Percentiles rank a stretch among this genome's conserved stretches.
Conservation (phyloP, 2,797 vertebrate species). For the Aphelocoma californica region DNA sequence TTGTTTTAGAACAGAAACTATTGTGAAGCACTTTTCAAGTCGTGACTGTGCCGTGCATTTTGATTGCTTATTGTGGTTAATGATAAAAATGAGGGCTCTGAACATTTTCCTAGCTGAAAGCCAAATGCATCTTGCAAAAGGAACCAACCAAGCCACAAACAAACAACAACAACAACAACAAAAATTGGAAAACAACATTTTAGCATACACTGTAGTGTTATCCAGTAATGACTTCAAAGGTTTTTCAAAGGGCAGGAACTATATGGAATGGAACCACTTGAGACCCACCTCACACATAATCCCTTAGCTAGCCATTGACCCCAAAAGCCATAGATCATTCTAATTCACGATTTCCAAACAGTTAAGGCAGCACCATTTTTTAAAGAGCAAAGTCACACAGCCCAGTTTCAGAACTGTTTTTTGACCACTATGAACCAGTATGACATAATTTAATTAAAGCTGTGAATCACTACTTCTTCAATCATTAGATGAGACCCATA, state of each 20-base stretch:
- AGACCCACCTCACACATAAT: background rate
- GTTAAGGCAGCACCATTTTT: background rate
- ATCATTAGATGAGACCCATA: background rate
- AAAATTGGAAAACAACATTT: background rate
- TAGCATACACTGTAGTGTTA: background rate
- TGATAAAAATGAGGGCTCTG: background rate
- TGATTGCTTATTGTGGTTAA: background rate
- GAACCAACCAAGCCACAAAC: background rate
- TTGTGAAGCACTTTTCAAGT: background rate
- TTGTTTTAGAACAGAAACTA: background rate
- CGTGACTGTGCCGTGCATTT: background rate
- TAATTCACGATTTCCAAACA: background rate
- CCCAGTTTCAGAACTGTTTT: background rate
- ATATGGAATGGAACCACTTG: background rate
- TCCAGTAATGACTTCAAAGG: background rate
- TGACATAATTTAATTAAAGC: background rate
- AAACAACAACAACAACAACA: background rate
- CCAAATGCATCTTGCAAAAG: background rate
- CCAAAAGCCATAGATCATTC: background rate
- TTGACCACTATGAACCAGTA: background rate
- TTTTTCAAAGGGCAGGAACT: background rate
- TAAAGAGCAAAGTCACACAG: background rate
- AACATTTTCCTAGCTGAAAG: background rate
- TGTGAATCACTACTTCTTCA: background rate
- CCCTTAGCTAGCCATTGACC: background rate